These are phyloP conservation scores for Steinernema khuongi DNA, from an alignment of 1,140 invertebrate genomes.

Conservation along the genomic window DNA sequence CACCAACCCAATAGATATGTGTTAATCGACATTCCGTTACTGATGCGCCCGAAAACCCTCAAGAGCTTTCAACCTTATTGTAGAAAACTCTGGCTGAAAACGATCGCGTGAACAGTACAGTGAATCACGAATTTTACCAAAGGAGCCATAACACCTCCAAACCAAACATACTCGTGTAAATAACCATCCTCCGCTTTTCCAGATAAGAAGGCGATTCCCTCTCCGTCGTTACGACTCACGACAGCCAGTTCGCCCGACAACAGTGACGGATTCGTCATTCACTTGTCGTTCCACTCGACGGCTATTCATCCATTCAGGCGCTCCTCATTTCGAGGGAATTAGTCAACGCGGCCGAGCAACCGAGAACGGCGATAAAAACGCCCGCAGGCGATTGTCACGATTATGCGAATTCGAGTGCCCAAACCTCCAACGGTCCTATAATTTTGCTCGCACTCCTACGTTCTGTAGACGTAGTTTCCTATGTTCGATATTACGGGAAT, in stretches of 20 bases:
- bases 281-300: not conserved
- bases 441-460: too few species aligned
- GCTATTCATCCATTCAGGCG: not conserved
- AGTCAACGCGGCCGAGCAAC: not conserved
- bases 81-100: too few species aligned
- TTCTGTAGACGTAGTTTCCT: too few species aligned
- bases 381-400: not conserved
- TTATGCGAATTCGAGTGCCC: not conserved
- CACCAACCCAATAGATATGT: too few species aligned
- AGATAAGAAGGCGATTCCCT: not conserved
- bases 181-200: not conserved
- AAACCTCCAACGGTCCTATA: not conserved
- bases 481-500: too few species aligned
- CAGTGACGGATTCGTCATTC: not conserved
- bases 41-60: too few species aligned
- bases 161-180: not conserved
- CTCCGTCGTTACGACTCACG: not conserved
- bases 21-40: too few species aligned
- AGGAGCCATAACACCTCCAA: not conserved
- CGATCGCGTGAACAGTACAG: too few species aligned
- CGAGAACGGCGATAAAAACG: not conserved
- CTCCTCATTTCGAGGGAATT: not conserved
- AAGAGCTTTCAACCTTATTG: too few species aligned
- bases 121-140: not conserved
- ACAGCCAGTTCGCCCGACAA: too few species aligned